Base-by-base conservation (phyloP, 2,797 vertebrate species). In the Liasis olivaceus region DNA sequence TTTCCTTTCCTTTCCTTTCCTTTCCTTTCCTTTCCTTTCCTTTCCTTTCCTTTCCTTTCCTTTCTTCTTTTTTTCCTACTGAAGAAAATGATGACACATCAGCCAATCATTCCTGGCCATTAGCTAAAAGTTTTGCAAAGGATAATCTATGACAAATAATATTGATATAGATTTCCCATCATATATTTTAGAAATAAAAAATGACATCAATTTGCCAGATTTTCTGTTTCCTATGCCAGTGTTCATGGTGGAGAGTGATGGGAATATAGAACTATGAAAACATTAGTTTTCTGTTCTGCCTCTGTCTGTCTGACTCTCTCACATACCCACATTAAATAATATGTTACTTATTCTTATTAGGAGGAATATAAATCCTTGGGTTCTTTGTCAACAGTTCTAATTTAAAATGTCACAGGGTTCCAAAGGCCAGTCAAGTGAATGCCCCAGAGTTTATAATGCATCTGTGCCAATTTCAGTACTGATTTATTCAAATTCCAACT, bases 401-500 rank as follows among this genome's bases (percentile, higher is more conserved):
- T 89, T 97, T 95, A 94, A 56, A 62, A n/a, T 69, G 95, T n/a
- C 93, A 94, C 89, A 64, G 92, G 4, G 87, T 91, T 96, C 95
- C 95, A 95, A 91, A 95, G 95, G 95, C 95, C 4, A 95, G 95
- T 91, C 94, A 94, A 95, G 95, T 91, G 5, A 96, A 96, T 96
- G 95, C 94, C 96, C 96, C 90, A 92, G 95, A 96, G 95, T 95
- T 96, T 96, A 93, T 92, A 94, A 88, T 93, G 93, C 85, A 94
- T 96, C 96, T 91, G 95, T 95, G 96, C 96, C 97, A 97, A 87
- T 91, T 96, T 96, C 81, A 89, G 90, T 69, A 51, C 94, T 97
- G 96, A 96, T 97, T 97, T 97, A 97, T 97, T 93, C 95, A 93
- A 91, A 94, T 93, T 94, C 94, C 93, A 28, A 58, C 0, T 94